These are phyloP conservation scores for Umimayanthus chanpuru DNA, from an alignment of 92 coral and sea anemone species.

Conservation along the genomic window DNA sequence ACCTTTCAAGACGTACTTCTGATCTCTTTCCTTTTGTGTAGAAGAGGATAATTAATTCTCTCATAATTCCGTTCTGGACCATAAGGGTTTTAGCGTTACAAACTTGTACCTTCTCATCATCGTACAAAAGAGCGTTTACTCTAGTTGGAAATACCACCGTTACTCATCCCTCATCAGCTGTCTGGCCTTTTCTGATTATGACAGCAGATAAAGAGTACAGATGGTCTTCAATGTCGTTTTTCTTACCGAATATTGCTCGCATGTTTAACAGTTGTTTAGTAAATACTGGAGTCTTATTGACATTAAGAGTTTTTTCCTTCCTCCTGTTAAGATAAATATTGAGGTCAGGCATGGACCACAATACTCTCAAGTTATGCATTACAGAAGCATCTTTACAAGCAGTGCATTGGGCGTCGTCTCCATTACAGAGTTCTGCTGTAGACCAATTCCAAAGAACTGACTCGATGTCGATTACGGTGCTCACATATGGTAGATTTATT, in stretches of 20 bases:
- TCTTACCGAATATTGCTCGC: neutral
- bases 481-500: neutral
- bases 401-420: neutral
- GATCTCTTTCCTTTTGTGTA: too few species aligned
- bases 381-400: conserved; percentile 1
- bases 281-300: conserved; percentile 1
- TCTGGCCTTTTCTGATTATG: too few species aligned
- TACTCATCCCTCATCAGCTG: too few species aligned
- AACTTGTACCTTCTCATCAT: too few species aligned
- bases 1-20: too few species aligned
- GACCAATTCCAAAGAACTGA: conserved; percentile 17
- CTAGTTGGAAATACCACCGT: too few species aligned
- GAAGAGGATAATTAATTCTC: too few species aligned
- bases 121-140: too few species aligned
- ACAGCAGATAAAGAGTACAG: conserved; percentile 1
- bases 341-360: conserved; percentile 1
- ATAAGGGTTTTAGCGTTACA: too few species aligned
- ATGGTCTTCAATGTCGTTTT: conserved; percentile 2
- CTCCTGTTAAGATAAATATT: neutral
- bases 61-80: too few species aligned
- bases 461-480: conserved; percentile 6
- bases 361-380: neutral
- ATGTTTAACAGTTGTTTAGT: neutral
- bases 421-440: neutral
- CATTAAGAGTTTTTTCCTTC: neutral